phyloP scores from a whole-genome alignment of 2,797 vertebrate species.

The Pangasius djambal region DNA sequence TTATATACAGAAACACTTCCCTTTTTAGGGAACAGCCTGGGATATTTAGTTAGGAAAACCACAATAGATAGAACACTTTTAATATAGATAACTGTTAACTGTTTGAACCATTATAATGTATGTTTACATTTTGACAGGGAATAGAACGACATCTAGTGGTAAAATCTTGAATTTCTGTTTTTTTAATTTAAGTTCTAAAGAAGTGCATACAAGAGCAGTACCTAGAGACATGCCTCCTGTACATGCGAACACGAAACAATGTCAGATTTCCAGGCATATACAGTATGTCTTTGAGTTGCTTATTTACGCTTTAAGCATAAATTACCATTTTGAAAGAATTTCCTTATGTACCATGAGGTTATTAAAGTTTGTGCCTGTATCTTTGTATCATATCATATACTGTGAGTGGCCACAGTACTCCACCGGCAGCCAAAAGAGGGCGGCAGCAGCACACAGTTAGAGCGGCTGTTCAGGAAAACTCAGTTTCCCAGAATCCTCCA shows the following conservation, averaged over 20 bases:
- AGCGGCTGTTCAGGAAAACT: not conserved
- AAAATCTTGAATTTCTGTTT: not conserved
- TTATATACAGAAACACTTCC: not conserved
- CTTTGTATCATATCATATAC: not conserved
- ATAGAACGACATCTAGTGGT: slow-evolving; percentile 23
- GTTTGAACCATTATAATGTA: not conserved
- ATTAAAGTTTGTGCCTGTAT: not conserved
- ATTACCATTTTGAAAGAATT: not conserved
- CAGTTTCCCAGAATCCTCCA: not conserved
- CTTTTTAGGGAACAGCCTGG: not conserved
- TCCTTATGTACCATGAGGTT: not conserved
- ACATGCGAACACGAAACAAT: not conserved
- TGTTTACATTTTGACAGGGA: not conserved
- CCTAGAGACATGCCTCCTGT: not conserved
- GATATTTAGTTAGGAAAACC: not conserved
- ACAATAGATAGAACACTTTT: not conserved
- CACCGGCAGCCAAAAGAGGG: not conserved
- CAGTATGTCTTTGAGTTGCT: not conserved
- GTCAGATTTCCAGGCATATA: not conserved
- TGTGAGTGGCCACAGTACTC: not conserved
- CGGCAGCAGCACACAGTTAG: not conserved
- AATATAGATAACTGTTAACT: not conserved
- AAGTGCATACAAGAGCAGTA: not conserved
- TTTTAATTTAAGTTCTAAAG: not conserved
- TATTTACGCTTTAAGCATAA: not conserved